Conservation (phyloP, 2,888 invertebrate genomes). For the Beris chalybata region DNA sequence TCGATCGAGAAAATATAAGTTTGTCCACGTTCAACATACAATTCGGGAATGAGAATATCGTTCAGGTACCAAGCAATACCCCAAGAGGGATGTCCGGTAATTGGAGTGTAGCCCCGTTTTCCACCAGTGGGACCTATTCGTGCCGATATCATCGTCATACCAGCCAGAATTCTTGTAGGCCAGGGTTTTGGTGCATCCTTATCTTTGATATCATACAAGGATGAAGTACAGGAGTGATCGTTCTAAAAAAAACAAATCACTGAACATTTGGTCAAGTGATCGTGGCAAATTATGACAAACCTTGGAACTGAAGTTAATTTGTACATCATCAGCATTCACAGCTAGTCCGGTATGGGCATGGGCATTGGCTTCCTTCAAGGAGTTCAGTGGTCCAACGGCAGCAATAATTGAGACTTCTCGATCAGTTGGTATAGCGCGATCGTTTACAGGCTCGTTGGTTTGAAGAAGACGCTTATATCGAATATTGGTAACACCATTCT, state of each 20-base stretch:
- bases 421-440: slow-evolving; percentile 68
- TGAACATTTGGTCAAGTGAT: not conserved
- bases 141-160: slow-evolving; percentile 68
- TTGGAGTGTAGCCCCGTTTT: slow-evolving; percentile 74
- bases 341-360: slow-evolving; percentile 62
- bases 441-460: slow-evolving; percentile 73
- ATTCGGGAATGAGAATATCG: slow-evolving; percentile 84
- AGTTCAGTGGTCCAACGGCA: slow-evolving; percentile 83
- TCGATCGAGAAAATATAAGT: slow-evolving; percentile 86
- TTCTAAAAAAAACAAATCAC: slow-evolving; percentile 55
- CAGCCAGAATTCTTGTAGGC: slow-evolving; percentile 67
- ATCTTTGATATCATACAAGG: slow-evolving; percentile 65
- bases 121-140: slow-evolving; percentile 86
- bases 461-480: slow-evolving; percentile 77
- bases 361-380: slow-evolving; percentile 78
- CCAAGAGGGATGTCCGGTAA: slow-evolving; percentile 83
- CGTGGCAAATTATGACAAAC: slow-evolving; percentile 46
- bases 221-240: slow-evolving; percentile 72
- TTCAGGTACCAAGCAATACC: slow-evolving; percentile 94
- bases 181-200: slow-evolving; percentile 67
- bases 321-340: slow-evolving; percentile 63
- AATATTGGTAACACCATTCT: slow-evolving; percentile 78
- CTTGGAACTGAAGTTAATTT: slow-evolving; percentile 74
- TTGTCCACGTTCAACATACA: slow-evolving; percentile 83
- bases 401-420: slow-evolving; percentile 80